phyloP scores from a whole-genome alignment of 2,888 invertebrate genomes.

The Parnassius apollo region DNA sequence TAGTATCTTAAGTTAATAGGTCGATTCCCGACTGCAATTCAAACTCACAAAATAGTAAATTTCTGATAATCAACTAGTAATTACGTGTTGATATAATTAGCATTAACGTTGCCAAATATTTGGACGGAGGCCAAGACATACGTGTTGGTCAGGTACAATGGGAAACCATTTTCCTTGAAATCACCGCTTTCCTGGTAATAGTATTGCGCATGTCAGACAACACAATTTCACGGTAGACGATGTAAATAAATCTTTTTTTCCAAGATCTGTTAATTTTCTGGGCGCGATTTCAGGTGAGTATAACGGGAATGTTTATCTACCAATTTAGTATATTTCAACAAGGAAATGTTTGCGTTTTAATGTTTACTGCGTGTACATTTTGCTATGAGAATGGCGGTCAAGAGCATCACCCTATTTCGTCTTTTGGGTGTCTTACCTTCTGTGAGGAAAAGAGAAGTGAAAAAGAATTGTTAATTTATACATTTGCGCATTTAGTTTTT shows the following conservation, averaged over 20 bases:
- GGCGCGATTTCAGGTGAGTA: background rate
- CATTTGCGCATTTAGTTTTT: too few relatives aligned
- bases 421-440: too few relatives aligned
- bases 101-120: background rate
- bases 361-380: too few relatives aligned
- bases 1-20: too few relatives aligned
- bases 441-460: too few relatives aligned
- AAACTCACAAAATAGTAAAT: too few relatives aligned
- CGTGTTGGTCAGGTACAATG: conserved; percentile 7
- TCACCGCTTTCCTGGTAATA: conserved; percentile 46
- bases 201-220: conserved; percentile 36
- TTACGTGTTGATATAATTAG: conserved; percentile 2
- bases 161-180: conserved; percentile 45
- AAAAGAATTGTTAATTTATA: too few relatives aligned
- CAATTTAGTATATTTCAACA: background rate
- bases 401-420: too few relatives aligned
- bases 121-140: conserved; percentile 13
- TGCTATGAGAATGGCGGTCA: too few relatives aligned
- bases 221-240: conserved; percentile 28
- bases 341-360: conserved; percentile 2
- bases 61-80: conserved; percentile 8
- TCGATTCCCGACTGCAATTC: too few relatives aligned
- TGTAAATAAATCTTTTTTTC: conserved; percentile 25
- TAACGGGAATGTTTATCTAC: background rate
- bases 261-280: conserved; percentile 1